These are phyloP conservation scores for Mastomys natalensis DNA, from an alignment of 2,113 vertebrate genomes.

Conservation along the genomic window DNA sequence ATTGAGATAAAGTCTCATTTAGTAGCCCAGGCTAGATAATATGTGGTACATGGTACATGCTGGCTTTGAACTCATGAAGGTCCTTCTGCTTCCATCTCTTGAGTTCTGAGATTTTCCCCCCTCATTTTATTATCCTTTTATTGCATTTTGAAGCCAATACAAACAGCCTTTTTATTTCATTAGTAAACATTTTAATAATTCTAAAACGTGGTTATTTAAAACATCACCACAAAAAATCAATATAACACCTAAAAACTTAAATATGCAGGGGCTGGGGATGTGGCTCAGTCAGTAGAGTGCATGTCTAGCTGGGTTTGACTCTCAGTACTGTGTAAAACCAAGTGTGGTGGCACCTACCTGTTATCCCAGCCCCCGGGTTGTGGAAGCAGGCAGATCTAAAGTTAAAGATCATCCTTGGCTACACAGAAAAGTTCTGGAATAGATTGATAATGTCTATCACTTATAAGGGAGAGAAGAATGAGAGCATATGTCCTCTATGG, in stretches of 20 bases:
- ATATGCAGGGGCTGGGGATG: background rate
- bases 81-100: background rate
- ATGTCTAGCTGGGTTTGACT: too few species aligned
- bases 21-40: background rate
- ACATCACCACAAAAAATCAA: background rate
- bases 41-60: background rate
- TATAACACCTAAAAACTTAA: background rate
- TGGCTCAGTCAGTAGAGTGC: background rate
- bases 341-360: too few species aligned
- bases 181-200: constrained; percentile 14
- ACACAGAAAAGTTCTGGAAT: background rate
- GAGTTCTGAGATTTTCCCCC: background rate
- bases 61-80: background rate
- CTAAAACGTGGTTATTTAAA: background rate
- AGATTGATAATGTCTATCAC: background rate
- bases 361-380: background rate
- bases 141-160: background rate
- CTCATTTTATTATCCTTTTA: background rate
- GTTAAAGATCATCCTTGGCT: background rate
- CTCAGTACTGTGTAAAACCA: background rate
- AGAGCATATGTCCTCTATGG: background rate
- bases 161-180: background rate
- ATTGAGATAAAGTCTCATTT: background rate
- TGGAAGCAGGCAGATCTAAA: background rate
- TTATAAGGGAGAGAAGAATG: too few species aligned